phyloP scores from a whole-genome alignment of 2,113 vertebrate species.

The Serilophus lunatus region DNA sequence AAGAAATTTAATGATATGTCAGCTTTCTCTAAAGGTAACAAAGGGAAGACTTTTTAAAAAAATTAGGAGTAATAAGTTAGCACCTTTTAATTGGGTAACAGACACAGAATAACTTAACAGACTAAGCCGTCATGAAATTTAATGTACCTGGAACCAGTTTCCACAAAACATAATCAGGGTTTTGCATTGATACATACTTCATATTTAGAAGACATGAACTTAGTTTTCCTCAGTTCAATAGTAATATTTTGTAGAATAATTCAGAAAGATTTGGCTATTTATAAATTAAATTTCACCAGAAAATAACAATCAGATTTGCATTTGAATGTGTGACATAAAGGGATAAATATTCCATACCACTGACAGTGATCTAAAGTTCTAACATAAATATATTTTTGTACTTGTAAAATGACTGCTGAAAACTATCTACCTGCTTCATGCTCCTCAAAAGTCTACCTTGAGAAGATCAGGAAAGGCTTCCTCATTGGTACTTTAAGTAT shows the following conservation, averaged over 20 bases:
- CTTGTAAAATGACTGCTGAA: neutral
- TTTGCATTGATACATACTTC: neutral
- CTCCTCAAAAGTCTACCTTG: neutral
- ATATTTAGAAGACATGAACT: neutral
- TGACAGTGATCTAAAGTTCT: neutral
- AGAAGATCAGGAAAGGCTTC: neutral
- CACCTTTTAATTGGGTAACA: neutral
- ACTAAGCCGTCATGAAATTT: neutral
- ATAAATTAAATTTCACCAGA: neutral
- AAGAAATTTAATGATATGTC: neutral
- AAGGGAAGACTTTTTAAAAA: neutral
- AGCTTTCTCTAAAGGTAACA: neutral
- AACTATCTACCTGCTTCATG: neutral
- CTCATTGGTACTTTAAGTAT: accelerated
- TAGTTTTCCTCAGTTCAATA: neutral
- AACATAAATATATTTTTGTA: neutral
- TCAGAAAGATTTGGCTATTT: neutral
- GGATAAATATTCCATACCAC: neutral
- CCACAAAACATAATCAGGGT: neutral
- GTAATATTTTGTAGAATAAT: neutral
- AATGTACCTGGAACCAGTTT: neutral
- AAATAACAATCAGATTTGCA: neutral
- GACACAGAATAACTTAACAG: neutral
- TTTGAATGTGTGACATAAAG: neutral
- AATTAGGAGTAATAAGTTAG: neutral